These are phyloP conservation scores for Barypeithes pellucidus DNA, from an alignment of 2,888 invertebrate species.

Conservation along the genomic window DNA sequence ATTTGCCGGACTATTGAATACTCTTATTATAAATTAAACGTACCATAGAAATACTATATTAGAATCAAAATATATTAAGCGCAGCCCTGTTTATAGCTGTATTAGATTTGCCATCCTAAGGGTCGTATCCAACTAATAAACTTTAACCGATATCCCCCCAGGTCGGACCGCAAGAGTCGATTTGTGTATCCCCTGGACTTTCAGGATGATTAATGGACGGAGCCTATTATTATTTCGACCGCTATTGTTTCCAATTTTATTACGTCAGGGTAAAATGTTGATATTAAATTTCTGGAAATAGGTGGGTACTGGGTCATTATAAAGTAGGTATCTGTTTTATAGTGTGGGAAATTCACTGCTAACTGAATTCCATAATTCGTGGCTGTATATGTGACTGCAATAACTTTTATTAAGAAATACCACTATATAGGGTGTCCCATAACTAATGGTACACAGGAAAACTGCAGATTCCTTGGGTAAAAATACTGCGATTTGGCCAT, in stretches of 20 bases:
- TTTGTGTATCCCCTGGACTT: conserved; percentile 39
- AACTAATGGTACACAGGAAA: too few relatives aligned
- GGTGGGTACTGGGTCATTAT: background rate
- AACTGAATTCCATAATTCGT: too few relatives aligned
- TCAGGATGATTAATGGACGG: conserved; percentile 29
- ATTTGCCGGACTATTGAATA: background rate
- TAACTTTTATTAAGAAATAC: too few relatives aligned
- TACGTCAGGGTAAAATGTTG: background rate
- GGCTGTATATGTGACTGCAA: too few relatives aligned
- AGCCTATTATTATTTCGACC: conserved; percentile 17
- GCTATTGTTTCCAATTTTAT: conserved; percentile 31
- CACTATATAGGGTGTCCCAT: too few relatives aligned
- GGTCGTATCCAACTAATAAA: conserved; percentile 40
- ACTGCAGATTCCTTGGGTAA: too few relatives aligned
- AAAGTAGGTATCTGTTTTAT: background rate
- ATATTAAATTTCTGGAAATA: conserved; percentile 6
- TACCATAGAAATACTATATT: background rate
- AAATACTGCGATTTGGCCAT: too few relatives aligned
- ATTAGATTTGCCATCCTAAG: conserved; percentile 13
- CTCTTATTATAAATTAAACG: background rate
- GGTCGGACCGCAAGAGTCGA: conserved; percentile 37
- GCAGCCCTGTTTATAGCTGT: background rate
- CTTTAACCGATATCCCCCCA: conserved; percentile 29
- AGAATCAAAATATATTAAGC: conserved; percentile 4
- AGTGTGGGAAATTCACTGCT: too few relatives aligned